These are phyloP conservation scores for Hippotragus niger DNA, from an alignment of 2,113 vertebrate species.

Conservation along the genomic window DNA sequence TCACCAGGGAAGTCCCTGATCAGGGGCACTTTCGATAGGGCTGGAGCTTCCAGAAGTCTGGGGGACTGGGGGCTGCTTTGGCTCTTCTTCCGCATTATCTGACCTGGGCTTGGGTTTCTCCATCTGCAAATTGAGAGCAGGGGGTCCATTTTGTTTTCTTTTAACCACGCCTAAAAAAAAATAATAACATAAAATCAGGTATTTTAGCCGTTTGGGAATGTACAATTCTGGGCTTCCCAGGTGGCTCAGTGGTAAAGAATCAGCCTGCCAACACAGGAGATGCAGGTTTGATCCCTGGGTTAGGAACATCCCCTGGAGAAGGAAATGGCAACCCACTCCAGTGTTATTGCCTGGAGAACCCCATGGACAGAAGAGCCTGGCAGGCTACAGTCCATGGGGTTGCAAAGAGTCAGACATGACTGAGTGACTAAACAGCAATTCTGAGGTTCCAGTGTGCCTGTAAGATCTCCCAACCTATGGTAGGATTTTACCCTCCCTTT, in stretches of 20 bases:
- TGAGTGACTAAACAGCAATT: neutral
- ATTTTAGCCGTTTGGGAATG: neutral
- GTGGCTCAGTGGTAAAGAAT: neutral
- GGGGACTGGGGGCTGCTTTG: neutral
- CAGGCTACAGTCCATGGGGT: fast-evolving
- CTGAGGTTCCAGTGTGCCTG: neutral
- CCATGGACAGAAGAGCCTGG: neutral
- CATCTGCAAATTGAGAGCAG: neutral
- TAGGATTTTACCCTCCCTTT: too few relatives aligned
- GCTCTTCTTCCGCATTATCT: neutral
- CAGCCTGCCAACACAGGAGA: neutral
- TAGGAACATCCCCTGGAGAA: neutral
- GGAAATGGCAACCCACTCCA: neutral
- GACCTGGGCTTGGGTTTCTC: neutral
- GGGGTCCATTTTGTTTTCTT: neutral
- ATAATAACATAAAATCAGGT: neutral
- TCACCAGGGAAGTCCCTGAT: neutral
- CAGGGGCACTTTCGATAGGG: neutral
- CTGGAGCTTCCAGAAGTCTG: neutral
- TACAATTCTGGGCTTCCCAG: neutral
- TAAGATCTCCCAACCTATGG: neutral
- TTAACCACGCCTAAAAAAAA: neutral
- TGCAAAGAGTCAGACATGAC: neutral
- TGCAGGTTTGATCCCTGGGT: neutral
- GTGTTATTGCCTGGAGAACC: neutral